Evolutionary conservation across 2,888 invertebrate species (phyloP).

Genomic region (Drosophila incognita): DNA sequence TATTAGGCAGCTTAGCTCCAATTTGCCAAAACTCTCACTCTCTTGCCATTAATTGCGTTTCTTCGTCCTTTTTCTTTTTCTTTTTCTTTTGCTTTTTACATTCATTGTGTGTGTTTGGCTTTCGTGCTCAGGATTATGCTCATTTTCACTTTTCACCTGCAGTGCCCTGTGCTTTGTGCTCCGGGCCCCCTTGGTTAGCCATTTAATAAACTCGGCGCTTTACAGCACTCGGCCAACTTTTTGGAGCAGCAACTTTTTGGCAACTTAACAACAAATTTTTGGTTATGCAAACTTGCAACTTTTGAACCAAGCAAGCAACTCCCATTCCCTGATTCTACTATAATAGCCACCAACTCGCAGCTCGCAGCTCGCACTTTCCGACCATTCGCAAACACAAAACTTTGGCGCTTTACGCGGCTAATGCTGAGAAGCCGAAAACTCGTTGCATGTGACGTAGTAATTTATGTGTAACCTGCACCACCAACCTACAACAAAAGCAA

Average conservation of each 20-base stretch:
- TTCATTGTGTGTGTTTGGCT: conserved; percentile 12
- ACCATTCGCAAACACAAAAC: conserved; percentile 32
- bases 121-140: conserved; percentile 34
- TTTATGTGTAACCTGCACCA: conserved; percentile 60
- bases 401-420: conserved; percentile 59
- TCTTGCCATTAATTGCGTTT: conserved; percentile 26
- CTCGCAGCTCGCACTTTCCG: conserved; percentile 5
- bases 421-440: conserved; percentile 61
- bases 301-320: conserved; percentile 23
- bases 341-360: neutral
- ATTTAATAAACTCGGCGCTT: conserved; percentile 62
- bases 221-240: conserved; percentile 55
- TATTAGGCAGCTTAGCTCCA: conserved; percentile 31
- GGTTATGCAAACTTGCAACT: conserved; percentile 66
- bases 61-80: neutral
- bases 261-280: conserved; percentile 65
- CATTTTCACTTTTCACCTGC: conserved; percentile 60
- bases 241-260: conserved; percentile 57
- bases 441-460: conserved; percentile 63
- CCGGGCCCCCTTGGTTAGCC: conserved; percentile 18
- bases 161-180: neutral
- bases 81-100: neutral
- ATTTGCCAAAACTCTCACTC: conserved; percentile 2
- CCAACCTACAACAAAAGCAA: conserved; percentile 11
- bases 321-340: neutral